These are phyloP conservation scores for Globodera rostochiensis DNA, from an alignment of 1,140 invertebrate genomes.

Conservation along the genomic window DNA sequence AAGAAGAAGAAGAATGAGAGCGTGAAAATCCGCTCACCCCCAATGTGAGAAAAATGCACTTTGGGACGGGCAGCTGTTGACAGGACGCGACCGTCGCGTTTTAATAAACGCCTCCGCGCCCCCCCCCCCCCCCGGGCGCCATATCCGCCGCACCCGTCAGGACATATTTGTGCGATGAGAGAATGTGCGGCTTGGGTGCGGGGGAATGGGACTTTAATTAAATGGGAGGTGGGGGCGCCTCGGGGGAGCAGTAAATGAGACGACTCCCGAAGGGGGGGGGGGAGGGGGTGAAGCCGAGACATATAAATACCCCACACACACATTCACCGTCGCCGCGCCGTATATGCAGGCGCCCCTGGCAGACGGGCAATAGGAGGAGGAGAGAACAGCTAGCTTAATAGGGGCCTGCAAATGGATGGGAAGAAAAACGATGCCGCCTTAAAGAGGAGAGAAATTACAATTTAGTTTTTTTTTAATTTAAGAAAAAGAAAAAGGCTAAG, in stretches of 20 bases:
- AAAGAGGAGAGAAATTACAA: too few relatives aligned
- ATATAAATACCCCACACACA: background rate
- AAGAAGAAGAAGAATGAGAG: background rate
- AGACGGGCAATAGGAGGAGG: too few relatives aligned
- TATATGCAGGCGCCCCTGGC: background rate
- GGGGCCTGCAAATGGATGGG: too few relatives aligned
- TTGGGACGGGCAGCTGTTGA: background rate
- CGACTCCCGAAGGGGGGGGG: background rate
- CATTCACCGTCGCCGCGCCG: background rate
- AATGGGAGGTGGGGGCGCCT: slow-evolving; percentile 4
- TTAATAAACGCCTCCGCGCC: too few relatives aligned
- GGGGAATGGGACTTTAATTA: slow-evolving; percentile 25
- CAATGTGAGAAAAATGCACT: background rate
- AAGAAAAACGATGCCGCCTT: too few relatives aligned
- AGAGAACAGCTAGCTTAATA: too few relatives aligned
- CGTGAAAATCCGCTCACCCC: background rate
- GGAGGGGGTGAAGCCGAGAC: background rate
- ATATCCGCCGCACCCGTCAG: slow-evolving; percentile 14
- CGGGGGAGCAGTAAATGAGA: background rate
- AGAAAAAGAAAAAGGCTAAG: too few relatives aligned
- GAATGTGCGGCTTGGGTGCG: background rate
- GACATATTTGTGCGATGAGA: slow-evolving; percentile 6
- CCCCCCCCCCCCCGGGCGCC: background rate
- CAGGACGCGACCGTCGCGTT: background rate
- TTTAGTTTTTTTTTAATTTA: too few relatives aligned